Conservation (phyloP, 2,888 invertebrate genomes). For the Lycophotia porphyrea region DNA sequence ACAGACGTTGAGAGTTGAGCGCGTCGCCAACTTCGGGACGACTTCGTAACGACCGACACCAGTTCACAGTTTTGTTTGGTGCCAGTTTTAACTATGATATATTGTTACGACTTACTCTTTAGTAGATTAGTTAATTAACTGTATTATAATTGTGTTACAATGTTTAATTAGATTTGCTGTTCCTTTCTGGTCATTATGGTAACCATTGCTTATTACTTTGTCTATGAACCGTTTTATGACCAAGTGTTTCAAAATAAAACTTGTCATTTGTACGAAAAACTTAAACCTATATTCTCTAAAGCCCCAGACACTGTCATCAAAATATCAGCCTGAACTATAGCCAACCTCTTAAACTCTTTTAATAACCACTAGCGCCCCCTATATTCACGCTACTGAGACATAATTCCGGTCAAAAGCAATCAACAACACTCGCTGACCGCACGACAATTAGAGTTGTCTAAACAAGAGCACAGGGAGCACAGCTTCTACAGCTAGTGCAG, state of each 20-base stretch:
- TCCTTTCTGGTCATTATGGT: not conserved
- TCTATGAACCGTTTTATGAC: not conserved
- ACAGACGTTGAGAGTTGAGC: conserved; percentile 26
- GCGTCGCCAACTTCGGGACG: conserved; percentile 15
- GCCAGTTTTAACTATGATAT: conserved; percentile 33
- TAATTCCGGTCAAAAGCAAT: conserved; percentile 10
- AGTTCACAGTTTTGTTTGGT: conserved; percentile 20
- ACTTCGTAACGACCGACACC: not conserved
- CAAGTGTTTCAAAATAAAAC: not conserved
- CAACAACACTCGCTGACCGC: conserved; percentile 20
- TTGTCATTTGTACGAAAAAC: not conserved
- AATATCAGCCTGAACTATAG: conserved; percentile 3
- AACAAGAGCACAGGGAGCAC: conserved; percentile 11
- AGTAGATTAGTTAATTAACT: conserved; percentile 14
- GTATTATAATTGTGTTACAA: conserved; percentile 4
- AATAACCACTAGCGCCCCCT: conserved; percentile 5
- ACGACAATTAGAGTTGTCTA: conserved; percentile 49
- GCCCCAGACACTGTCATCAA: no score
- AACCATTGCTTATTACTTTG: not conserved
- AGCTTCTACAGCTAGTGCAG: not conserved
- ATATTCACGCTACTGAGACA: not conserved
- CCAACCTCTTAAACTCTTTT: not conserved
- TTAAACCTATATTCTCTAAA: not conserved
- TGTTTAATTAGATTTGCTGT: not conserved
- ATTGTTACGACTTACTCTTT: conserved; percentile 27